A percentile compares a stretch with the other conserved stretches of the same genome.
Evolutionary conservation across 1,140 invertebrate genomes (phyloP).

Genomic region (Aphelenchoides besseyi): DNA sequence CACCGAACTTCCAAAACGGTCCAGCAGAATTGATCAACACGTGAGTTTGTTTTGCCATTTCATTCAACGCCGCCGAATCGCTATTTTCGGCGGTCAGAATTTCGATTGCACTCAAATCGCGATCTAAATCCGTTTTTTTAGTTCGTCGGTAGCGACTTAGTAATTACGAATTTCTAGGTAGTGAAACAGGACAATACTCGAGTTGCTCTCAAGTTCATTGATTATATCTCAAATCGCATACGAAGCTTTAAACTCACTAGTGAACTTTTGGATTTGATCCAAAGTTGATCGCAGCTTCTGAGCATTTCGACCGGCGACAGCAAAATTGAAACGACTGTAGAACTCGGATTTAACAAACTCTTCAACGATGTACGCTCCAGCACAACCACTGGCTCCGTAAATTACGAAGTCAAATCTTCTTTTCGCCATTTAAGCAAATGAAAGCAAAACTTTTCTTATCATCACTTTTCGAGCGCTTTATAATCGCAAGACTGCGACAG

Average conservation of each 20-base stretch:
- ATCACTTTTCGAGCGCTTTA: no score
- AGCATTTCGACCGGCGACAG: slow-evolving; percentile 22
- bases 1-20: slow-evolving; percentile 77
- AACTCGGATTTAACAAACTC: slow-evolving; percentile 67
- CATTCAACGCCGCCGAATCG: slow-evolving; percentile 15
- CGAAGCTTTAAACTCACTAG: not conserved
- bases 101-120: slow-evolving; percentile 13
- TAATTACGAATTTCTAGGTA: no score
- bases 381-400: slow-evolving; percentile 80
- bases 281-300: slow-evolving; percentile 18
- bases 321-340: not conserved
- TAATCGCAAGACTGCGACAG: no score
- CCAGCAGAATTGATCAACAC: slow-evolving; percentile 36
- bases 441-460: no score
- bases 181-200: no score
- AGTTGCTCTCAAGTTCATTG: no score
- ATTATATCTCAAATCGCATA: not conserved
- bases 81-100: slow-evolving; percentile 32
- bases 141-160: no score
- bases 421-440: not conserved
- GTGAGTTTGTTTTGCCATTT: slow-evolving; percentile 29
- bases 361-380: slow-evolving; percentile 74
- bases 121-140: slow-evolving; percentile 8
- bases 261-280: slow-evolving; percentile 8
- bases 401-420: slow-evolving; percentile 70